Evolutionary conservation across 2,888 invertebrate genomes (phyloP), one percentile per base, ranked within the genome.

Genomic region (Cerastoderma edule): DNA sequence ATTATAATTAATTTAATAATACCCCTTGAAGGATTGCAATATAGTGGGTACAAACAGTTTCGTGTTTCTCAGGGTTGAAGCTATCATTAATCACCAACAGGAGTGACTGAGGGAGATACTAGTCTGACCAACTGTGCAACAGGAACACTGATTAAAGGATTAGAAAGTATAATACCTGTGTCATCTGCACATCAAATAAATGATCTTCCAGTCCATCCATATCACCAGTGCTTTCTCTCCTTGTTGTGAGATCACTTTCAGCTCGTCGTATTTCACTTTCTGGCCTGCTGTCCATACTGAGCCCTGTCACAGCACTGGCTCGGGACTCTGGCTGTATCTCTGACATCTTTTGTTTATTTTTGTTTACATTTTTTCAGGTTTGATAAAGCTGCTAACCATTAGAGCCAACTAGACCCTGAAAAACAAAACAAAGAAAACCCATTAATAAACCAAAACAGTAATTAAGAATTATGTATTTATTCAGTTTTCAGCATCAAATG

Each of bases 151-250:
- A n/a, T n/a, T n/a, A n/a, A 44, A 44, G 16, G 44, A 13, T 44
- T 4, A 22, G 19, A 48, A 16, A 22, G n/a, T 48, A 8, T 22
- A 4, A 16, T 74, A 78, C 78, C 75, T 80, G 73, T 67, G 84
- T 80, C 10, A 84, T 48, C 30, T 75, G 48, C 32, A 84, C 72
- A 68, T 84, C 75, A 70, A 84, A 84, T n/a, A 74, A 66, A 30
- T 73, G 53, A 69, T 76, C 80, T n/a, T 73, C 75, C 16, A 64
- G 10, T 27, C 54, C 33, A 6, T 72, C 72, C 24, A 72, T 24
- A 8, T 72, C 72, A 16, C 78, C 78, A 22, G 46, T 71, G 24
- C 71, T 73, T n/a, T 30, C 39, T 57, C 53, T 44, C 19, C 66
- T 30, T 2, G 50, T 22, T n/a, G 24, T 46, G 5, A 71, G 28